Evolutionary conservation across 2,888 invertebrate species (phyloP), one percentile per base, ranked within the genome.

Genomic region (Nudaria mundana): DNA sequence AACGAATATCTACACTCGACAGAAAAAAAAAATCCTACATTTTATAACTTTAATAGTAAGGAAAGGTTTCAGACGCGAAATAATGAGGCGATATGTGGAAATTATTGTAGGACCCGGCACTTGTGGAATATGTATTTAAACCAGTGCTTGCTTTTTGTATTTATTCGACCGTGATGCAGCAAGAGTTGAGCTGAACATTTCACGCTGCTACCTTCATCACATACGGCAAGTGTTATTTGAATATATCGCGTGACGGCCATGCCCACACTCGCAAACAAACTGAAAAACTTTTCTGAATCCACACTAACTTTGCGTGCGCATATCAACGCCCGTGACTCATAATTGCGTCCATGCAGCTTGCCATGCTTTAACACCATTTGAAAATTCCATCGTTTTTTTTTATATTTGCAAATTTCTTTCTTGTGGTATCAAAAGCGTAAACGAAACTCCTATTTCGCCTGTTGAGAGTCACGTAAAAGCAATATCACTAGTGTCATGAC

Each of bases 31-130:
- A 80, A 76, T 77, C 62, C 72, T 71, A 58, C 76, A 65, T 81
- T 81, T 84, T 76, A 79, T 81, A 78, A 76, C 81, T 81, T 79
- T 76, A 78, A 75, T 76, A 66, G 63, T 71, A 69, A 64, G 68
- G 67, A 64, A 61, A 56, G 40, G 64, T 63, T 61, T 74, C 62
- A n/a, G 71, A 71, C 69, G 76, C 59, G 64, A 80, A 83, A 81
- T 85, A 86, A 86, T 78, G 85, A 84, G 80, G 81, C 61, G 56
- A 61, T 63, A 72, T 69, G 67, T 68, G 71, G n/a, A 74, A 76
- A 67, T 71, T 69, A 62, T 56, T 36, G 52, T 51, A 52, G 43
- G 52, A 57, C 52, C 5, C 18, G 37, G 40, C 34, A 48, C 39
- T 42, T 54, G 39, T 41, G 56, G 38, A 63, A 69, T 62, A 63